phyloP scores from a whole-genome alignment of 2,797 vertebrate species.

The Urophycis tenuis region DNA sequence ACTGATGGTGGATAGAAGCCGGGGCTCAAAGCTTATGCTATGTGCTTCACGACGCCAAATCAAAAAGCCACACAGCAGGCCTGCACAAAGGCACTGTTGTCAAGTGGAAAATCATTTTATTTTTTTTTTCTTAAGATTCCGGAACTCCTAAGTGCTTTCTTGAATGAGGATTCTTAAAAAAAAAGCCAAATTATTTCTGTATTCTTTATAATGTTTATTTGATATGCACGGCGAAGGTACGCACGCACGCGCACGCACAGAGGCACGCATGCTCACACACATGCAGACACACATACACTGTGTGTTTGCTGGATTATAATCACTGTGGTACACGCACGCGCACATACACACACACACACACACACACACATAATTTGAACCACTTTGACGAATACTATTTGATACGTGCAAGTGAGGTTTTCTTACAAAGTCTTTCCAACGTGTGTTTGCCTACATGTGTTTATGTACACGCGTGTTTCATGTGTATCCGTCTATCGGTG shows the following conservation, averaged over 20 bases:
- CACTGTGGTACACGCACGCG: constrained; percentile 16
- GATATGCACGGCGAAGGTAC: not conserved
- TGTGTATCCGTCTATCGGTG: constrained; percentile 16
- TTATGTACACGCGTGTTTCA: not conserved
- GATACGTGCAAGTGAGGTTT: not conserved
- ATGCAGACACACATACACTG: not conserved
- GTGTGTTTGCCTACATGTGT: constrained; percentile 12
- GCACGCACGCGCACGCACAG: not conserved
- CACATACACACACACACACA: not conserved
- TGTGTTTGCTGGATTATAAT: constrained; percentile 39
- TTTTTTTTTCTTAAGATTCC: not conserved
- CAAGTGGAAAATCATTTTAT: not conserved
- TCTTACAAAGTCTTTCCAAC: not conserved
- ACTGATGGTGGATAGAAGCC: not conserved
- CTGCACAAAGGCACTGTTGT: not conserved
- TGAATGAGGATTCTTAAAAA: not conserved
- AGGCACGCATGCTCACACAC: not conserved
- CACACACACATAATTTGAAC: not conserved
- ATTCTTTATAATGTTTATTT: not conserved
- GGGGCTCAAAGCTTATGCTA: not conserved
- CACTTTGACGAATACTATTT: not conserved
- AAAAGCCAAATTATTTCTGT: not conserved
- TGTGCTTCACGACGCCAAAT: not conserved
- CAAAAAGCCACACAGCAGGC: not conserved
- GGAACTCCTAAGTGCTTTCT: not conserved